A percentile compares a stretch with the other conserved stretches of the same genome.
phyloP scores from a whole-genome alignment of 2,113 vertebrate genomes.

The Calyptommatus sinebrachiatus region DNA sequence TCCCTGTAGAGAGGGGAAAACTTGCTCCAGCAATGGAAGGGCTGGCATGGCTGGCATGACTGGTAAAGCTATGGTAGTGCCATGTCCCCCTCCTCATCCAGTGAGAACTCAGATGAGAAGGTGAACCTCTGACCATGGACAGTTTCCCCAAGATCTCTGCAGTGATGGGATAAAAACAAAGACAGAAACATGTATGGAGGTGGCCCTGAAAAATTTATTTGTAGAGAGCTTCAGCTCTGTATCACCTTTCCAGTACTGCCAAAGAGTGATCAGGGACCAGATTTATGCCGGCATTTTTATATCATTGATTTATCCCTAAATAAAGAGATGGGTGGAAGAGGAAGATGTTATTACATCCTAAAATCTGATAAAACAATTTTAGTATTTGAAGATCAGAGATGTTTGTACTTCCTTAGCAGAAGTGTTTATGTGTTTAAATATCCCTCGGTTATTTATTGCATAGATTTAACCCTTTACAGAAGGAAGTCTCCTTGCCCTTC shows the following conservation, averaged over 20 bases:
- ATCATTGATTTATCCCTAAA: slow-evolving; percentile 18
- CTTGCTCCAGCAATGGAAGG: too few species aligned
- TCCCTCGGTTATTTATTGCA: slow-evolving; percentile 14
- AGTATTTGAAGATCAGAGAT: background rate
- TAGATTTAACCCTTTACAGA: slow-evolving; percentile 10
- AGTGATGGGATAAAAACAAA: too few species aligned
- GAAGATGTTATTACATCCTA: rapidly evolving
- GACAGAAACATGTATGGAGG: too few species aligned
- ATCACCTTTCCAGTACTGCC: background rate
- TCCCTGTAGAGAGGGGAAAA: too few species aligned
- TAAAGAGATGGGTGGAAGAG: background rate
- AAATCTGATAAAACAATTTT: background rate
- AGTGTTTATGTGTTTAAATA: background rate
- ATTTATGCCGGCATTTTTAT: slow-evolving; percentile 20
- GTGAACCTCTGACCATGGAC: too few species aligned
- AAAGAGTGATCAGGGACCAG: background rate
- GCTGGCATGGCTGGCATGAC: too few species aligned
- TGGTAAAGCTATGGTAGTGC: background rate
- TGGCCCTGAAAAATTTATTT: background rate
- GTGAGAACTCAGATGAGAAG: too few species aligned
- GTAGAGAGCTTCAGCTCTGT: background rate
- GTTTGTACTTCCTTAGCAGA: slow-evolving; percentile 2
- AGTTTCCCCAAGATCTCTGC: too few species aligned
- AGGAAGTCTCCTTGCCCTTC: background rate
- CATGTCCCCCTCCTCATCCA: too few species aligned